These are phyloP conservation scores for Calyptomena viridis DNA, from an alignment of 2,113 vertebrate species.

Conservation along the genomic window DNA sequence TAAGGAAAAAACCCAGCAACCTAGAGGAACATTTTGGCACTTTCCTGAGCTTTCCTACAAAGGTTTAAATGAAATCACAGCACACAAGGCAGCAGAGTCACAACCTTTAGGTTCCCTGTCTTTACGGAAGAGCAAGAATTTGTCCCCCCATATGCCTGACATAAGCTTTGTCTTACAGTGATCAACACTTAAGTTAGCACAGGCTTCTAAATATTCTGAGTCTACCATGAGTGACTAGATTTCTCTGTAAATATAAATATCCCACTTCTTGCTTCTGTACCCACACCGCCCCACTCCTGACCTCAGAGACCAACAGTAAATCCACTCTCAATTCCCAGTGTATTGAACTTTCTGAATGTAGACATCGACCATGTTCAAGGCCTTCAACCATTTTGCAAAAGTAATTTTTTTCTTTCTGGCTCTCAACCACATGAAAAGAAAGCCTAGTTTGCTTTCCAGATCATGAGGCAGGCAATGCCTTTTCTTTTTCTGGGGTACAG, in stretches of 20 bases:
- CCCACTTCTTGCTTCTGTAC: background rate
- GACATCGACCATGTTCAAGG: fast-evolving
- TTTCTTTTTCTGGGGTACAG: background rate
- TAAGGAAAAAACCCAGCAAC: background rate
- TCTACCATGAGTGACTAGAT: background rate
- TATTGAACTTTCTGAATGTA: background rate
- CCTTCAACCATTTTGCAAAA: background rate
- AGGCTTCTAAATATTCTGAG: background rate
- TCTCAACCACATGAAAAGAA: background rate
- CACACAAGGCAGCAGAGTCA: background rate
- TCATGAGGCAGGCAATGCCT: background rate
- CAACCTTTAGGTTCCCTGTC: background rate
- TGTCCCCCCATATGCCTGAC: background rate
- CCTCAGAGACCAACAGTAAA: background rate
- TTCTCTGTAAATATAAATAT: background rate
- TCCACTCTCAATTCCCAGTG: background rate
- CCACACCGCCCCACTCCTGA: background rate
- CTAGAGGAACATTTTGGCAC: background rate
- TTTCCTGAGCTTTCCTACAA: background rate
- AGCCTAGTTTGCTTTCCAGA: background rate
- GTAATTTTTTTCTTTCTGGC: background rate
- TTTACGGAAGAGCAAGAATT: background rate
- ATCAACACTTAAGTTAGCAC: background rate
- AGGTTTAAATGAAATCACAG: background rate
- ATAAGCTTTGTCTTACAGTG: background rate